These are phyloP conservation scores for Ophthalmolycus amberensis DNA, from an alignment of 2,113 vertebrate genomes.

Conservation along the genomic window DNA sequence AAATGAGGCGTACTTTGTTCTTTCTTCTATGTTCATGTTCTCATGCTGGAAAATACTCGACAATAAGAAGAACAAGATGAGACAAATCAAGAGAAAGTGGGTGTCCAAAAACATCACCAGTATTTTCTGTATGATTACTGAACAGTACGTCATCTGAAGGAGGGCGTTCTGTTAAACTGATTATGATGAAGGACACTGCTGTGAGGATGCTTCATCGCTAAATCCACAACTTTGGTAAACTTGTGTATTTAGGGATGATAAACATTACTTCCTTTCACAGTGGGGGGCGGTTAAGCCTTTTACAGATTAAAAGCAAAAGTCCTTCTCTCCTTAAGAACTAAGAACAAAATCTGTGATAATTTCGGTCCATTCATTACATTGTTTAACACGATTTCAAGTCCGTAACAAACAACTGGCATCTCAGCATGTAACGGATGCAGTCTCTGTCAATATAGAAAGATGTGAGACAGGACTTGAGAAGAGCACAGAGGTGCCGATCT, in stretches of 20 bases:
- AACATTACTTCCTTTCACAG: constrained; percentile 30
- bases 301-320: constrained; percentile 32
- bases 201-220: background rate
- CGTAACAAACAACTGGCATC: background rate
- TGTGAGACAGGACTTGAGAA: constrained; percentile 6
- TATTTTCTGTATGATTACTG: background rate
- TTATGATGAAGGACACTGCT: background rate
- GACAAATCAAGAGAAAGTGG: background rate
- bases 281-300: constrained; percentile 31
- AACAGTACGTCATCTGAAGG: background rate
- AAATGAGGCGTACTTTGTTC: background rate
- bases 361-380: background rate
- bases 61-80: background rate
- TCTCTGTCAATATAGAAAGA: background rate
- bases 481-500: constrained; percentile 24
- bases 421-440: background rate
- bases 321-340: constrained; percentile 9
- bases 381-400: background rate
- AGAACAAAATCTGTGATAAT: background rate
- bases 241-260: constrained; percentile 41
- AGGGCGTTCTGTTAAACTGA: background rate
- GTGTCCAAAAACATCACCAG: background rate
- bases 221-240: constrained; percentile 35
- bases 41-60: background rate
- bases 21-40: background rate